Evolutionary conservation across 2,113 vertebrate species (phyloP), one percentile per base, ranked within the genome.

Genomic region (Amia ocellicauda): DNA sequence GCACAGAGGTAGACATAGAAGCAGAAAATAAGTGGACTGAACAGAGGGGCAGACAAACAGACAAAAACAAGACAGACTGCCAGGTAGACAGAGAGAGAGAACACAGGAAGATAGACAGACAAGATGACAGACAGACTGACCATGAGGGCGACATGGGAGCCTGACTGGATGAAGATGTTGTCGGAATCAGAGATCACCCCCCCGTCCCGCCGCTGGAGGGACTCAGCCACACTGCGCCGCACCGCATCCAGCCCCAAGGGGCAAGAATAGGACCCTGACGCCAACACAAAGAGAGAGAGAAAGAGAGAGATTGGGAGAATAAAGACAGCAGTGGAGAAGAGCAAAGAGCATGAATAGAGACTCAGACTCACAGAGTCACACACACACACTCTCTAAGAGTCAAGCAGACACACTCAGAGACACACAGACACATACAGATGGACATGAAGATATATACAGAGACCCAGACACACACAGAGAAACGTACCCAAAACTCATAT

Each of bases 121-220:
- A n/a, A n/a, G n/a, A n/a, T n/a, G n/a, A n/a, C n/a, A n/a, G n/a
- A n/a, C n/a, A n/a, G 20, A 9, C 55, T 72, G 67, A 90, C 90
- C 81, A 1, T 9, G 7, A 91, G 58, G 0, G 75, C 60, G 40
- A 28, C 63, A 53, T 81, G 80, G 4, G 85, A 83, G 14, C 90
- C 90, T 0, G 60, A 0, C 2, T 55, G 64, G 58, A 86, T 75
- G 67, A 69, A 80, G 2, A 91, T 84, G 67, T 89, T 80, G 2
- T 80, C 58, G 5, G 87, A 80, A 29, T 71, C 0, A 4, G 78
- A 75, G 1, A 75, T 65, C 68, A 65, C 55, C 0, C 85, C 87
- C 3, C 83, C 79, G 16, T 91, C 90, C 59, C 86, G 76, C 55
- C 57, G 75, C 2, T 43, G 69, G 49, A 91, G 82, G 69, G 81